phyloP scores from a whole-genome alignment of 2,888 invertebrate genomes.

The Saturnia japonica region DNA sequence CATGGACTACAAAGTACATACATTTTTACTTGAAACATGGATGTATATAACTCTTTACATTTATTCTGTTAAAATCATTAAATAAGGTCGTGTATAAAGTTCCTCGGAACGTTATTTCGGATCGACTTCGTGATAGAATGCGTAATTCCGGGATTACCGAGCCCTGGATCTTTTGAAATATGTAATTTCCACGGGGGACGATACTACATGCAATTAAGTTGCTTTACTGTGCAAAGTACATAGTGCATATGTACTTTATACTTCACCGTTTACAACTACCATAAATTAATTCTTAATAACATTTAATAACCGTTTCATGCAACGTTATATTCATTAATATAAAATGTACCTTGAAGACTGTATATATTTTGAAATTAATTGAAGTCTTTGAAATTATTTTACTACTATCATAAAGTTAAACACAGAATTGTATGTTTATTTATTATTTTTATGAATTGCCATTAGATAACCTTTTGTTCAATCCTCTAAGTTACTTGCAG shows the following conservation, averaged over 20 bases:
- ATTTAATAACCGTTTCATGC: background rate
- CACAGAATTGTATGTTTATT: too few species aligned
- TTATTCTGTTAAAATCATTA: background rate
- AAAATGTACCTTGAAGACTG: background rate
- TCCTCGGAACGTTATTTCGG: slow-evolving; percentile 27
- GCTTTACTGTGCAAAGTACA: slow-evolving; percentile 15
- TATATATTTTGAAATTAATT: background rate
- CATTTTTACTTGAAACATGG: background rate
- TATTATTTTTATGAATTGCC: too few species aligned
- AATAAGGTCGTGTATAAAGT: slow-evolving; percentile 12
- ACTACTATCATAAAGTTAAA: too few species aligned
- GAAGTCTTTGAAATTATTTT: too few species aligned
- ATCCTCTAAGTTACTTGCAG: background rate
- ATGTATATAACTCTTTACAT: background rate
- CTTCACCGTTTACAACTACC: slow-evolving; percentile 10
- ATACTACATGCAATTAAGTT: slow-evolving; percentile 19
- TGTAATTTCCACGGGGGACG: slow-evolving; percentile 37
- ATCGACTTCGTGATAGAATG: slow-evolving; percentile 53
- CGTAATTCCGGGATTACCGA: slow-evolving; percentile 42
- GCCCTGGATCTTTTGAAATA: slow-evolving; percentile 34
- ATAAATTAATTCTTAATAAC: slow-evolving; percentile 3
- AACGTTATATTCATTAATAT: background rate
- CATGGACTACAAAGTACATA: background rate
- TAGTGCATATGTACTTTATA: slow-evolving; percentile 15
- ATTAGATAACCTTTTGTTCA: background rate